A percentile compares a stretch with the other conserved stretches of the same genome.
Conservation (phyloP, 2,113 vertebrate species). For the Dicerorhinus sumatrensis region DNA sequence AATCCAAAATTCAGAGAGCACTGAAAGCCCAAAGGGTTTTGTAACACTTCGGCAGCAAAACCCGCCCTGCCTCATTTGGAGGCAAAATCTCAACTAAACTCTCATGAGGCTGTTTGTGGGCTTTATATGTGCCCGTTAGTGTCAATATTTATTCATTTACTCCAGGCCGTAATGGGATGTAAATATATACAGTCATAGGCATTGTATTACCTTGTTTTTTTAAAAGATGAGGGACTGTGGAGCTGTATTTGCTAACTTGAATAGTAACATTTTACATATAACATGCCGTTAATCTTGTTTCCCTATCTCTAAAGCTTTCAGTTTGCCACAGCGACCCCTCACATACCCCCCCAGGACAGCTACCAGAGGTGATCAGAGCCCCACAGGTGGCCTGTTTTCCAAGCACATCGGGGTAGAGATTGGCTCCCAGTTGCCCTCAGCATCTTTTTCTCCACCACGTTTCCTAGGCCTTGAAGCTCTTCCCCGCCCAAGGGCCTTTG, state of each 20-base stretch:
- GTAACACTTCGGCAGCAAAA: not conserved
- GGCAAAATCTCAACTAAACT: not conserved
- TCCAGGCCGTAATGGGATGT: not conserved
- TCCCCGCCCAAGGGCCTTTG: not conserved
- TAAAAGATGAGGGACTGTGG: not conserved
- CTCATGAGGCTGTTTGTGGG: not conserved
- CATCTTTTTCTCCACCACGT: not conserved
- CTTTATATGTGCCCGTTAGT: not conserved
- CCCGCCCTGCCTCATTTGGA: not conserved
- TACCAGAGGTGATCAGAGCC: not conserved
- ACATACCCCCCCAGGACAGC: not conserved
- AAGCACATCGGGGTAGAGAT: not conserved
- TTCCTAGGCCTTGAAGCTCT: not conserved
- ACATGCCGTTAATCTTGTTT: not conserved
- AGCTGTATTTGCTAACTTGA: not conserved
- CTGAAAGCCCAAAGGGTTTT: not conserved
- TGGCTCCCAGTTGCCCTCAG: not conserved
- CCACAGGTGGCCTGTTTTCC: not conserved
- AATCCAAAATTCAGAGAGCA: not conserved
- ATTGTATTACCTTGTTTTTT: not conserved
- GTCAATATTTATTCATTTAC: not conserved
- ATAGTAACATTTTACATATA: not conserved
- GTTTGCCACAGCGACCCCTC: not conserved
- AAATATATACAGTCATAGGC: not conserved
- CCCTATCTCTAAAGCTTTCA: not conserved